A percentile compares a stretch with the other conserved stretches of the same genome.
phyloP scores from a whole-genome alignment of 2,113 vertebrate genomes.

The Elephas maximus region DNA sequence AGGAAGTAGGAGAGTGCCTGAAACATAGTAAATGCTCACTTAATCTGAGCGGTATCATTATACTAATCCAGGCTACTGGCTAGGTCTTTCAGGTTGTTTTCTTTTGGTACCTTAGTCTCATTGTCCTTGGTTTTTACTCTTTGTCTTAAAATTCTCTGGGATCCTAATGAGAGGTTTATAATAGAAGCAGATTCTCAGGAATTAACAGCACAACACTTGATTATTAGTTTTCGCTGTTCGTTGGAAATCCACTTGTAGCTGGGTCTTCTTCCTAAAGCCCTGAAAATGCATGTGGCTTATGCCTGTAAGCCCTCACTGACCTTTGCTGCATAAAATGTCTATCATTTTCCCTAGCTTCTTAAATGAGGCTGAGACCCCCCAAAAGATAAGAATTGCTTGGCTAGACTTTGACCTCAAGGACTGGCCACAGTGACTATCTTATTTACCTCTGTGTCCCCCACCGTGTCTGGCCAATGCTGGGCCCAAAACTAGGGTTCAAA shows the following conservation, averaged over 20 bases:
- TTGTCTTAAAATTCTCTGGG: neutral
- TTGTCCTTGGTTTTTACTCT: neutral
- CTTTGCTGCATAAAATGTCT: neutral
- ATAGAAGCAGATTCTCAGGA: neutral
- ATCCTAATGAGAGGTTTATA: neutral
- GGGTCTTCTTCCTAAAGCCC: neutral
- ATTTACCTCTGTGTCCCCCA: neutral
- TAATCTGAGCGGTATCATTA: neutral
- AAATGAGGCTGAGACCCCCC: too few relatives aligned
- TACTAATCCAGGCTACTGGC: neutral
- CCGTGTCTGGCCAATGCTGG: neutral
- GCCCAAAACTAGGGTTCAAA: neutral
- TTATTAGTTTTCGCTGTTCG: neutral
- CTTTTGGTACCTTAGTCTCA: neutral
- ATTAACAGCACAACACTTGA: neutral
- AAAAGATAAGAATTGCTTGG: neutral
- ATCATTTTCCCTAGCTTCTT: neutral
- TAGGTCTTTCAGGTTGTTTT: neutral
- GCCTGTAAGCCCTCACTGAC: neutral
- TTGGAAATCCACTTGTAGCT: neutral
- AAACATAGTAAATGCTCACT: neutral
- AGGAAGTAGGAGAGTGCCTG: neutral
- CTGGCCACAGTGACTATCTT: neutral
- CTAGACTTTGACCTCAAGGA: neutral
- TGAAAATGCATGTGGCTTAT: neutral